Evolutionary conservation across 2,888 invertebrate genomes (phyloP), one percentile per base, ranked within the genome.

Genomic region (Entomobrya multifasciata): DNA sequence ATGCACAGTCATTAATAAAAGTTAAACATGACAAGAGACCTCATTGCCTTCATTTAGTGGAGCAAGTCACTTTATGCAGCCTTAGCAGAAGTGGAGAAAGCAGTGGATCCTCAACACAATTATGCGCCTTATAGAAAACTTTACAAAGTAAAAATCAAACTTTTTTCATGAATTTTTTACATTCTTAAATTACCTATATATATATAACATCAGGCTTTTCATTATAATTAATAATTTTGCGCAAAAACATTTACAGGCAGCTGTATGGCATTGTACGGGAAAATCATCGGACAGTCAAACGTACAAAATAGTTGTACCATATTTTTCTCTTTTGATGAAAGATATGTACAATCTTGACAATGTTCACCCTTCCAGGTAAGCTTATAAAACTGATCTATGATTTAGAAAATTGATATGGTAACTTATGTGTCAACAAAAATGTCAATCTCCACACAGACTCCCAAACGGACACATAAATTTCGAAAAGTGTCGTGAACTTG

Each of bases 391-490:
- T n/a, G n/a, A n/a, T n/a, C n/a, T n/a, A n/a, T n/a, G n/a, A n/a
- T n/a, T n/a, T n/a, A n/a, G n/a, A n/a, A n/a, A n/a, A n/a, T n/a
- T n/a, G n/a, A n/a, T n/a, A n/a, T n/a, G n/a, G n/a, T n/a, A n/a
- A n/a, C n/a, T n/a, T n/a, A n/a, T n/a, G n/a, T n/a, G n/a, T n/a
- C n/a, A n/a, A n/a, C n/a, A n/a, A n/a, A n/a, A n/a, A n/a, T n/a
- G n/a, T n/a, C n/a, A n/a, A n/a, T n/a, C n/a, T n/a, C n/a, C 30
- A 10, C 20, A 22, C 92, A 96, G 96, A 92, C 93, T 96, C 91
- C 95, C 96, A 87, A 96, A 96, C 93, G 96, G 96, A 88, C 97
- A 98, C 93, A 96, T 99, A 92, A 98, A 99, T 93, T 98, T 98
- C 93, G 97, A 98, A 93, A 98, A 98, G 94, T 98, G 98, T 93